Conservation (phyloP, 2,797 vertebrate species). For the Fratercula arctica region DNA sequence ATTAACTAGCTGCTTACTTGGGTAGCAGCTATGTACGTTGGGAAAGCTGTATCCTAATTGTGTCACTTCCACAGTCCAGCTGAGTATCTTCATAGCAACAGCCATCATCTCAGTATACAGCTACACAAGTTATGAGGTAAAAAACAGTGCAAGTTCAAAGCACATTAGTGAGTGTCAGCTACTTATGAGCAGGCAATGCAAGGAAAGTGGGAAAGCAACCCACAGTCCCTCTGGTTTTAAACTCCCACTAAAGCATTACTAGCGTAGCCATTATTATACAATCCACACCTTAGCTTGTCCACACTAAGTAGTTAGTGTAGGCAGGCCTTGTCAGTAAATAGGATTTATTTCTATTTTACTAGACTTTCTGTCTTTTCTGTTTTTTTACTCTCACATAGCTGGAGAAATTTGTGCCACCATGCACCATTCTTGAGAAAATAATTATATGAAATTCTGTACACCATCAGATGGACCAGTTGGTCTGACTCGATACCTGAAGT, state of each 20-base stretch:
- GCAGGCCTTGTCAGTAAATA: not conserved
- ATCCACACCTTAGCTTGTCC: not conserved
- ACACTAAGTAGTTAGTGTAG: not conserved
- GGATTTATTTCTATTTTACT: not conserved
- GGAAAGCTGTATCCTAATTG: not conserved
- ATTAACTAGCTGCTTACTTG: not conserved
- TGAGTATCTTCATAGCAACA: not conserved
- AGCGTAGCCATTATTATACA: not conserved
- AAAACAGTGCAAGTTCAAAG: not conserved
- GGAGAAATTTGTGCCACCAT: not conserved
- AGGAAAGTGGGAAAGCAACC: not conserved
- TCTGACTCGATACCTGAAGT: not conserved
- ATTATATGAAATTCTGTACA: not conserved
- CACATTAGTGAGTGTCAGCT: not conserved
- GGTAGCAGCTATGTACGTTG: not conserved
- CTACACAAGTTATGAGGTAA: not conserved
- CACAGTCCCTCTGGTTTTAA: not conserved
- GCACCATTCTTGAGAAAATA: not conserved
- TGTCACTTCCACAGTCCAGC: not conserved
- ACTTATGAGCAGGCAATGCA: not conserved
- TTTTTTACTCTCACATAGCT: not conserved
- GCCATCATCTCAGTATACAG: not conserved
- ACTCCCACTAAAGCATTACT: not conserved
- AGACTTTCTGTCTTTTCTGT: not conserved
- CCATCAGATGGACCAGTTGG: not conserved